Base-by-base conservation (phyloP, 2,888 invertebrate genomes). In the Apamea anceps region DNA sequence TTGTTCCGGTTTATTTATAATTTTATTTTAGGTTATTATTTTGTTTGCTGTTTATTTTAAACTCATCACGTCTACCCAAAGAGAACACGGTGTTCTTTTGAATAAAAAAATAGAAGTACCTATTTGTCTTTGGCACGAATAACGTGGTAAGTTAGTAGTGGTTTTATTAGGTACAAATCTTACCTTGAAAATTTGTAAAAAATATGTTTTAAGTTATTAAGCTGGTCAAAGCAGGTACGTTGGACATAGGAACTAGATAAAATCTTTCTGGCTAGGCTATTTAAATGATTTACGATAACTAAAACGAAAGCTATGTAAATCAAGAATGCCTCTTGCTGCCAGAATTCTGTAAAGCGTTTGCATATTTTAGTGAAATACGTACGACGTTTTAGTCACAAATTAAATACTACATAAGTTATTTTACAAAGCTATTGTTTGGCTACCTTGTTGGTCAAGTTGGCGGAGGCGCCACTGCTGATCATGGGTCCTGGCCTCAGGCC, bases 171-270 rank as follows among this genome's bases (percentile, higher is more conserved):
- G 71, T 75, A 60, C 0, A 37, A 51, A 48, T 12, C 8, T 48
- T 51, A 76, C 66, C 82, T 82, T 82, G 74, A 65, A 72, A 42
- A 51, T 63, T 37, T 25, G 72, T 62, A 67, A 77, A 57, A 76
- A 63, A 77, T 62, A 68, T 75, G 60, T 71, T 84, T 57, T 67
- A 81, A 81, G 79, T 78, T 84, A 89, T 88, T 80, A 72, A 57
- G 42, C 48, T 63, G 82, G 76, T 83, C 84, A 85, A 85, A 76
- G 85, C 62, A 51, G 25, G 57, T 65, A 77, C 63, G 77, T 77
- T 68, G 28, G 68, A 65, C 72, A 62, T 80, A 84, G 54, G 78
- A 82, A 73, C 73, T 77, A 80, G 90, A 86, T 87, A 85, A 63
- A 51, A 88, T 88, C 85, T 81, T 68, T 73, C 51, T 54, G 13